Base-by-base conservation (phyloP, 2,888 invertebrate genomes). In the Meliscaeva auricollis region DNA sequence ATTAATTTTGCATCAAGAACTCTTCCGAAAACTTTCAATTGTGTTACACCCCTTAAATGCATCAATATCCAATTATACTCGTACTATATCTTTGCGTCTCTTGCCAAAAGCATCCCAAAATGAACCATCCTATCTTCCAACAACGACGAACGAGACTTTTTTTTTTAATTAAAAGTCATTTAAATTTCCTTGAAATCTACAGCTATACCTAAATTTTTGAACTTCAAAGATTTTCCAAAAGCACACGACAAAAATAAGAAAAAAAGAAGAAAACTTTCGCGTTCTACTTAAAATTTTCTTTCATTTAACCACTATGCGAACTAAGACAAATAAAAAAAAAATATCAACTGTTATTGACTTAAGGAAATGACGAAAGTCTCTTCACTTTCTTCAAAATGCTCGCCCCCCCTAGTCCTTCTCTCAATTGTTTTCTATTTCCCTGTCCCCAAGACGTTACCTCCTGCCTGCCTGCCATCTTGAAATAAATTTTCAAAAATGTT, bases 271-370 rank as follows among this genome's bases (percentile, higher is more conserved):
- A 70, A 66, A 64, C 35, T 76, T 81, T 50, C 17, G 22, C 64
- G 64, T 62, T 75, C 52, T 66, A 48, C 30, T 68, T 41, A 48
- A 52, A 56, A 48, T 60, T 41, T 66, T 66, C 48, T 20, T 50
- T 38, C 35, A 22, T 50, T 35, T 50, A 30, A 54, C 8, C 38
- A 52, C 62, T 52, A 64, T 60, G 13, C 30, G 30, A 38, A 38
- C 35, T 64, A 38, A 58, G n/a, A 52, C 30, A 30, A 60, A 72
- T 17, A 72, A 68, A 32, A 38, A 54, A 32, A 22, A 56, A 66
- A 58, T 58, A 56, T 70, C 75, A 81, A 69, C 70, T 70, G 41
- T 35, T 77, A 73, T 77, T 62, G 76, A 77, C 68, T 68, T 70
- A 32, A 48, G n/a, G 52, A 35, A 46, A 68, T 50, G 60, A 69